Base-by-base conservation (phyloP, 1,140 invertebrate species). In the Lordiphosa collinella region DNA sequence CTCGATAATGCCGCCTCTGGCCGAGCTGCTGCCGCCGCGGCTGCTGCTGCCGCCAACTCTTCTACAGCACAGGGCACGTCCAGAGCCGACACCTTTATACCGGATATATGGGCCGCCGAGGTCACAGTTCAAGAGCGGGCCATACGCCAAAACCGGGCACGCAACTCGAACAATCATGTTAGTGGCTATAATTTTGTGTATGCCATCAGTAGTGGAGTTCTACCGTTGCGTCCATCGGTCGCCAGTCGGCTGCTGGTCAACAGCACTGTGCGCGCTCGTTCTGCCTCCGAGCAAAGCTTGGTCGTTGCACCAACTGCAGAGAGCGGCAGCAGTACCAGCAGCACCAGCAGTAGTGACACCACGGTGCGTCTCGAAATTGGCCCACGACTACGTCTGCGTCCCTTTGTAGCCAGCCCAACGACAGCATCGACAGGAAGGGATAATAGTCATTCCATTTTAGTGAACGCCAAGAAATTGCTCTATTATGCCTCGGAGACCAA, bases 401-500 rank as follows among this genome's bases (percentile, higher is more conserved):
- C 67, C 6, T 36, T 78, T n/a, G 49, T 36, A 22, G 41, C 36
- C 25, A 32, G 44, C 22, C 36, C 58, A 5, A 35, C 43, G 7
- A 10, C 32, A 22, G 43, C 40, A 5, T 31, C 47, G 1, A 34
- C 38, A 7, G n/a, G 36, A 14, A 59, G 37, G 18, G 29, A 70
- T 22, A 70, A 46, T 14, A 43, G 31, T 10, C 66, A 78, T 37
- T 64, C 68, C 37, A 94, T 95, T 16, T 91, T 93, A 38, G 91
- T 94, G 80, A 97, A 97, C 88, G 89, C 91, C 3, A 92, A 93
- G 1, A 91, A 96, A 31, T 90, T 98, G 13, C 93, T 96, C 0
- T 95, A 97, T 90, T 97, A 93, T 73, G 92, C 94, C 5, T 93
- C 96, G 76, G 96, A 98, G 88, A 94, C 95, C 0, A 97, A 96